Evolutionary conservation across 2,888 invertebrate species (phyloP).

Genomic region (Nemurella pictetii): DNA sequence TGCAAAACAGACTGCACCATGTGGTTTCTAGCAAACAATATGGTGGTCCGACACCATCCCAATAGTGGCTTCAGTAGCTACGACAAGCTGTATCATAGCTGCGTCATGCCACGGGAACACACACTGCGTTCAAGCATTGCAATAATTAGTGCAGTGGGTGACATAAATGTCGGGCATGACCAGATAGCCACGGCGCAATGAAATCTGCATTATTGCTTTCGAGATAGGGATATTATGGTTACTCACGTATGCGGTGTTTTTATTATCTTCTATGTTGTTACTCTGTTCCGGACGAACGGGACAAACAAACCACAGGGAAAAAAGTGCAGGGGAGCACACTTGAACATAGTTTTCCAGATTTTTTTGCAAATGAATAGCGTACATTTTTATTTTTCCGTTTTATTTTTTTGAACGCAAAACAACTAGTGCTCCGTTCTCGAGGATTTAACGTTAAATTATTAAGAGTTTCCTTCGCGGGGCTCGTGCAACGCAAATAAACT

Average conservation of each 20-base stretch:
- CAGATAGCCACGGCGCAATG: neutral
- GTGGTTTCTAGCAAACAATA: neutral
- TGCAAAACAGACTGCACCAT: neutral
- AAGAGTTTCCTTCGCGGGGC: neutral
- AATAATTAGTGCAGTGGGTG: constrained; percentile 10
- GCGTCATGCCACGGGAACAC: neutral
- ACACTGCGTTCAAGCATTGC: neutral
- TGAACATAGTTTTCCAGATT: neutral
- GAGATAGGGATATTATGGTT: neutral
- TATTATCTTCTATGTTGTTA: neutral
- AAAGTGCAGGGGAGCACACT: neutral
- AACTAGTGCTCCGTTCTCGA: neutral
- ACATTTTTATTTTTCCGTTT: too few relatives aligned
- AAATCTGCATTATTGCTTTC: neutral
- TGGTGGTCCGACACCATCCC: too few relatives aligned
- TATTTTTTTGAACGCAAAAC: too few relatives aligned
- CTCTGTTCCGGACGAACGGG: neutral
- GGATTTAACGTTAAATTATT: neutral
- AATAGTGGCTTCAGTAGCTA: too few relatives aligned
- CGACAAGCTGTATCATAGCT: too few relatives aligned
- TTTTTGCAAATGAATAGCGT: neutral
- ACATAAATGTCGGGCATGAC: neutral
- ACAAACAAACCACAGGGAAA: neutral
- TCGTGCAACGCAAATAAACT: neutral
- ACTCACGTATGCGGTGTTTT: neutral